Evolutionary conservation across 2,113 vertebrate genomes (phyloP), one percentile per base, ranked within the genome.

Genomic region (Aix galericulata): DNA sequence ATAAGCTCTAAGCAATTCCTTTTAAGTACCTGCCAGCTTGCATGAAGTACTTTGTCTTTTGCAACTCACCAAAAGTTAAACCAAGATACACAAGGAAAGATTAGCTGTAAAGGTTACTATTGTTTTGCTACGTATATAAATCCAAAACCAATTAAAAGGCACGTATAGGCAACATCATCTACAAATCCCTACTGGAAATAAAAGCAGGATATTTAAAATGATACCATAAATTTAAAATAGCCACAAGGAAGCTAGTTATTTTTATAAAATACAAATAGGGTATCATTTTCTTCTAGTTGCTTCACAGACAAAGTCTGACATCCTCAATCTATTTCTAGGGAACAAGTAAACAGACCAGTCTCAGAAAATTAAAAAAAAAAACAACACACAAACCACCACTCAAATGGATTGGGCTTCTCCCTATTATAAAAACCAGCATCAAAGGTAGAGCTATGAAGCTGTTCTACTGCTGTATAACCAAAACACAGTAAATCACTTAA

Each of bases 401-500:
- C 84, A 56, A 72, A 88, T 74, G 21, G 74, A 59, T 84, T 75
- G 69, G 34, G 31, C 64, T 94, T 91, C 94, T 86, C 73, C 80
- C 90, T 55, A 62, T 88, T 91, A 78, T 17, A 96, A 96, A 97
- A 96, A 59, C 66, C 79, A 85, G 79, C 94, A 87, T 77, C 93
- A 85, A 78, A 91, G 92, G 78, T 59, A 81, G 74, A 64, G 78
- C 93, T 95, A 95, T 50, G 95, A 96, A 96, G 93, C 95, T 97
- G 94, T 96, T 95, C 96, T 97, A 86, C 46, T 80, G 97, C 96
- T 11, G 4, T 93, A 94, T 68, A 96, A 96, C 96, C 92, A 94
- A 94, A 97, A 96, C 68, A 72, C 50, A 97, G 98, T 98, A 98
- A 98, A 98, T 98, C 98, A 98, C 97, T 98, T 98, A 97, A 98